These are phyloP conservation scores for Lomographa bimaculata DNA, from an alignment of 2,888 invertebrate species.

Conservation along the genomic window DNA sequence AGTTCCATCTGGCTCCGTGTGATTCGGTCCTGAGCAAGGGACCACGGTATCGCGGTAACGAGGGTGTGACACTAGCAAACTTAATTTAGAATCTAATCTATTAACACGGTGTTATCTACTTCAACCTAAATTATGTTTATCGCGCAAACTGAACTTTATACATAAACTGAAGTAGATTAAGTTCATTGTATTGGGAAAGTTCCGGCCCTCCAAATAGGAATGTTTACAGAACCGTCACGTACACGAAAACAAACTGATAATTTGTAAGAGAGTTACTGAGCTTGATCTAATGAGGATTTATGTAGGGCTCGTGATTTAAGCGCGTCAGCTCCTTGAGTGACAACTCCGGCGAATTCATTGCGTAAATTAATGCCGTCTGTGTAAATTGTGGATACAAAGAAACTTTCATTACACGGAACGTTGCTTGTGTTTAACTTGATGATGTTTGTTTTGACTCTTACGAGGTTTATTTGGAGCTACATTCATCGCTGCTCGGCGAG, in stretches of 20 bases:
- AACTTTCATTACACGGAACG: constrained; percentile 15
- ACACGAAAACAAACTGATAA: constrained; percentile 21
- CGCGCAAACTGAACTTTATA: constrained; percentile 26
- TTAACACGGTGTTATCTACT: constrained; percentile 53
- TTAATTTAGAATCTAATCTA: constrained; percentile 60
- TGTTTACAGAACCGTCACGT: constrained; percentile 20
- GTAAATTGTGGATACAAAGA: constrained; percentile 22
- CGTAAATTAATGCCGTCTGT: constrained; percentile 28
- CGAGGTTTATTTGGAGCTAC: constrained; percentile 9
- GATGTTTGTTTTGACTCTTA: constrained; percentile 18
- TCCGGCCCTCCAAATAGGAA: constrained; percentile 18
- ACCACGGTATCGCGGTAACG: constrained; percentile 48
- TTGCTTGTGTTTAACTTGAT: constrained; percentile 10
- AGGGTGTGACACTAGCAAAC: constrained; percentile 63
- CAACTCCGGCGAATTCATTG: constrained; percentile 28
- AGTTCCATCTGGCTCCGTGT: constrained; percentile 46
- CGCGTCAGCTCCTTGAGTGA: constrained; percentile 36
- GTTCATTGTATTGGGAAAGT: constrained; percentile 29
- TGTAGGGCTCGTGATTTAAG: constrained; percentile 34
- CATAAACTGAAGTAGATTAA: constrained; percentile 32
- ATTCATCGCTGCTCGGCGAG: constrained; percentile 4
- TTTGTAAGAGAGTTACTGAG: constrained; percentile 27
- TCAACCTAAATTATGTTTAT: constrained; percentile 42
- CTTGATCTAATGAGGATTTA: constrained; percentile 52
- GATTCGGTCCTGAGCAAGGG: constrained; percentile 39